phyloP scores from a whole-genome alignment of 2,888 invertebrate species.

The Hyposoter dolosus region DNA sequence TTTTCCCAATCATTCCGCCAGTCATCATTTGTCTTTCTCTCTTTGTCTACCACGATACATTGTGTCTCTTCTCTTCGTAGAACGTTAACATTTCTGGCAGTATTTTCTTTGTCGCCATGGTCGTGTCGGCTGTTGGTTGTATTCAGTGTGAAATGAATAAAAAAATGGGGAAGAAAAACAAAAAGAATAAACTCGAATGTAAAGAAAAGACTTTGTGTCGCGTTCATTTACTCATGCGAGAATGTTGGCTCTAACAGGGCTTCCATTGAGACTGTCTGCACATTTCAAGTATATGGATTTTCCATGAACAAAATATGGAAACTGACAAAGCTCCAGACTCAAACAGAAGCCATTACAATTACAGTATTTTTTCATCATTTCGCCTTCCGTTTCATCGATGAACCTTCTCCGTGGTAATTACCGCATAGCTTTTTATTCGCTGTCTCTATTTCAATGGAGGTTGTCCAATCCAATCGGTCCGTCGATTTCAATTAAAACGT shows the following conservation, averaged over 20 bases:
- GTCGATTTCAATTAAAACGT: conserved; percentile 55
- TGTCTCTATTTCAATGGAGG: conserved; percentile 17
- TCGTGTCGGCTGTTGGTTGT: conserved; percentile 7
- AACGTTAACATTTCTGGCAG: conserved; percentile 1
- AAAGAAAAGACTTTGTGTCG: background rate
- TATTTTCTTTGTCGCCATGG: conserved; percentile 7
- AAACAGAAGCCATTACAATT: conserved; percentile 21
- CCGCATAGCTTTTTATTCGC: background rate
- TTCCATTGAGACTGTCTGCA: background rate
- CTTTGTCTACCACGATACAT: conserved; percentile 27
- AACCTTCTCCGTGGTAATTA: conserved; percentile 31
- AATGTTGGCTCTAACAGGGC: background rate
- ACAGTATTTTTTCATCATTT: conserved; percentile 24
- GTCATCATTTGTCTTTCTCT: conserved; percentile 18
- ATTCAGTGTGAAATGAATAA: conserved; percentile 18
- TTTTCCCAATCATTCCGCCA: conserved; percentile 5
- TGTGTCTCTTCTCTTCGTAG: conserved; percentile 5
- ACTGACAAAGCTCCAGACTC: conserved; percentile 4
- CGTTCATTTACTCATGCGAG: background rate
- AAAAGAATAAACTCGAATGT: background rate
- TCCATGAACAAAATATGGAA: conserved; percentile 5
- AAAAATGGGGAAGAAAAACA: background rate
- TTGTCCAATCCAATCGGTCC: conserved; percentile 50
- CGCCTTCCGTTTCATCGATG: background rate
- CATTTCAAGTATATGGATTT: background rate